phyloP scores from a whole-genome alignment of 2,113 vertebrate genomes.

The Prionailurus bengalensis region DNA sequence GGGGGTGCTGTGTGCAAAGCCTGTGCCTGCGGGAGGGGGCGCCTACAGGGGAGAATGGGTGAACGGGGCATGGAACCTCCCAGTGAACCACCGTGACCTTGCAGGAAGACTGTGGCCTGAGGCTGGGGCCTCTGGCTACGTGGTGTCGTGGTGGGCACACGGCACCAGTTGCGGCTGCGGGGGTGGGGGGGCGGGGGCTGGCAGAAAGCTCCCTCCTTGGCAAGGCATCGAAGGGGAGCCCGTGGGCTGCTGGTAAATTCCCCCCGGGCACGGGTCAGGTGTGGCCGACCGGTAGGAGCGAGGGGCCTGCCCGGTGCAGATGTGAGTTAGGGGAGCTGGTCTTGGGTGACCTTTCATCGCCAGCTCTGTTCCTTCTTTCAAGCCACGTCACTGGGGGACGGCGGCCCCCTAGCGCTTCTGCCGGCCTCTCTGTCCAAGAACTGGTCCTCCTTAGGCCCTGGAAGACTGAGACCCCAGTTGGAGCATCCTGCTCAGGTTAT shows the following conservation, averaged over 20 bases:
- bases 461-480: rapidly evolving
- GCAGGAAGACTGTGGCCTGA: background rate
- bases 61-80: background rate
- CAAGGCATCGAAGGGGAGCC: background rate
- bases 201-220: background rate
- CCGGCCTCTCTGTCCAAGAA: background rate
- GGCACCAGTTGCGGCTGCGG: rapidly evolving
- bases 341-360: background rate
- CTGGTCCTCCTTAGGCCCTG: background rate
- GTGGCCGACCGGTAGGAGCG: too few relatives aligned
- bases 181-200: rapidly evolving
- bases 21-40: rapidly evolving
- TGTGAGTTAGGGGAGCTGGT: rapidly evolving
- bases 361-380: background rate
- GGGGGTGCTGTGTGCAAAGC: background rate
- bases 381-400: rapidly evolving
- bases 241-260: background rate
- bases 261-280: background rate
- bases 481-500: background rate
- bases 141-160: background rate
- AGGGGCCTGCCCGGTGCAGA: background rate
- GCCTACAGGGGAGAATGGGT: background rate
- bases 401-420: background rate
- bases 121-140: background rate
- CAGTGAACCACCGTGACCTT: background rate